Evolutionary conservation across 2,113 vertebrate species (phyloP), one percentile per base, ranked within the genome.

Genomic region (Lagopus leucura): DNA sequence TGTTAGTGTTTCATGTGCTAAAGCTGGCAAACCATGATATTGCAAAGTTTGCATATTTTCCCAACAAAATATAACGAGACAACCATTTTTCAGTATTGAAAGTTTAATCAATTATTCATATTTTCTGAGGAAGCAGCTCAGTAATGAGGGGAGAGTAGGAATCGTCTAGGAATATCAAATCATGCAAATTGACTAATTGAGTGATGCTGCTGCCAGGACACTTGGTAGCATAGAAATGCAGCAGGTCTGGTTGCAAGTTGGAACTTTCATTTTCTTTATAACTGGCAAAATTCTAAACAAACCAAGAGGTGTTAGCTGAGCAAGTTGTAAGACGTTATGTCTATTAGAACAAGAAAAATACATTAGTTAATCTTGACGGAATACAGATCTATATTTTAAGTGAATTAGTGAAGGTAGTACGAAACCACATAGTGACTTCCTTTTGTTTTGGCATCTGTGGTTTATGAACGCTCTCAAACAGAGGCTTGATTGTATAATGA

Each of bases 41-140:
- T 96, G 66, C 64, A 86, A 67, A 82, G 65, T 86, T 93, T 86
- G 81, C 76, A 19, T 95, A 42, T 87, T 91, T 81, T 70, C 70
- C 24, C 43, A 60, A 25, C 36, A 83, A 13, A 14, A 11, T 24
- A 3, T 40, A 80, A 67, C 16, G 52, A 91, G 61, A 42, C 60
- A 73, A 28, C 18, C 55, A 66, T 89, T 83, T 64, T 96, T 82
- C n/a, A 38, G 40, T 74, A 15, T 84, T 61, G 76, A 92, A 79
- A 84, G 48, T 90, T 5, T 66, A 74, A 88, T 93, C 88, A 78
- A 80, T 96, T 83, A 72, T 80, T 90, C 32, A 43, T 88, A 55
- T 91, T 75, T 91, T 90, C 42, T 83, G 65, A 92, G 38, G 21
- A 61, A 86, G 82, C 65, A 83, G 40, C 5, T 82, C 43, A 79